Evolutionary conservation across 2,113 vertebrate genomes (phyloP).

Genomic region (Etia nguti): DNA sequence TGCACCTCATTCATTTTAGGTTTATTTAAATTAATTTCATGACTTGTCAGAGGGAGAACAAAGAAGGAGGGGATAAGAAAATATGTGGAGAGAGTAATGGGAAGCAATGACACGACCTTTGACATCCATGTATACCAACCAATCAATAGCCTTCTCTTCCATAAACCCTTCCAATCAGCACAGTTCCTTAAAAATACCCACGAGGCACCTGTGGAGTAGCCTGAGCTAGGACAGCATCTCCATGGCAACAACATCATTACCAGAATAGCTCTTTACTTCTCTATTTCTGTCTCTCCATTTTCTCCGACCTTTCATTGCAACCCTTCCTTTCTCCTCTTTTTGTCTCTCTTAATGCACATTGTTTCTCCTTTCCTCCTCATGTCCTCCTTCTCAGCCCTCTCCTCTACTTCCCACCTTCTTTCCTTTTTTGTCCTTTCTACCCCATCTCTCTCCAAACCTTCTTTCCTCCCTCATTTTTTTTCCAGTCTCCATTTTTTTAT

Average conservation of each 20-base stretch:
- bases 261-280: constrained; percentile 55
- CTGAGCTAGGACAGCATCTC: constrained; percentile 44
- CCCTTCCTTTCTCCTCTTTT: not conserved
- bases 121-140: constrained; percentile 16
- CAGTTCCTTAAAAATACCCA: constrained; percentile 45
- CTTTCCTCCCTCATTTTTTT: not conserved
- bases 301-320: not conserved
- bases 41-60: not conserved
- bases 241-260: constrained; percentile 66
- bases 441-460: not conserved
- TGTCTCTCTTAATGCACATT: not conserved
- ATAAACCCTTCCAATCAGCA: constrained; percentile 22
- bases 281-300: constrained; percentile 41
- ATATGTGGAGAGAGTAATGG: not conserved
- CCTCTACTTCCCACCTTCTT: not conserved
- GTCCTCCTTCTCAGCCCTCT: not conserved
- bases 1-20: not conserved
- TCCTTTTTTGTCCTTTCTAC: not conserved
- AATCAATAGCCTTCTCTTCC: not conserved
- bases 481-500: not conserved
- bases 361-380: not conserved
- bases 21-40: not conserved
- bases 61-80: not conserved
- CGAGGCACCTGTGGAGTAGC: constrained; percentile 52
- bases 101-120: constrained; percentile 12